These are phyloP conservation scores for Halcyon leucocephala DNA, from an alignment of 2,797 vertebrate genomes.

Conservation along the genomic window DNA sequence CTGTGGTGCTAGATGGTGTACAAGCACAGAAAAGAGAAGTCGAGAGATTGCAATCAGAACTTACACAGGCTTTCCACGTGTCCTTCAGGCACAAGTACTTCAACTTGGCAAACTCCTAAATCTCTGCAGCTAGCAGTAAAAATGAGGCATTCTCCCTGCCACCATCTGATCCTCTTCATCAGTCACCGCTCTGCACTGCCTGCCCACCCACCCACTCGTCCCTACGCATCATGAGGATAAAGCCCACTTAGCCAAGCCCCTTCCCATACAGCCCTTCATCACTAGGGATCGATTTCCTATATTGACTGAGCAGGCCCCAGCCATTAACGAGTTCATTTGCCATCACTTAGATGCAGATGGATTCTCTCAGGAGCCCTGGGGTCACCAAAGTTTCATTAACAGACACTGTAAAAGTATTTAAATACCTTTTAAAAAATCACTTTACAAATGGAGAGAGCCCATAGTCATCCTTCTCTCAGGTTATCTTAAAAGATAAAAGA, in stretches of 20 bases:
- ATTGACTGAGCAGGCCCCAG: constrained; percentile 29
- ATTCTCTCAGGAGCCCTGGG: constrained; percentile 30
- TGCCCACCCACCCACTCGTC: not conserved
- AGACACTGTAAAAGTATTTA: constrained; percentile 42
- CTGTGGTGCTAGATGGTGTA: not conserved
- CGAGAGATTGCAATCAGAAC: not conserved
- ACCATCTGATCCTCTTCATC: not conserved
- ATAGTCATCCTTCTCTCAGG: not conserved
- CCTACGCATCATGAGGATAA: not conserved
- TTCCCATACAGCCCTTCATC: constrained; percentile 51
- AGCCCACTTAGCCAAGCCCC: constrained; percentile 30
- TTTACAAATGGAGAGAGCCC: constrained; percentile 6
- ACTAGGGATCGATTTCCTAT: constrained; percentile 51
- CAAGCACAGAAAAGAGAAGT: not conserved
- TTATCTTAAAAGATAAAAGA: not conserved
- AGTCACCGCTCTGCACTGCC: not conserved
- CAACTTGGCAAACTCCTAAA: not conserved
- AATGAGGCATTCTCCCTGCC: not conserved
- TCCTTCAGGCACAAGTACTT: not conserved
- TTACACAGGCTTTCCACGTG: not conserved
- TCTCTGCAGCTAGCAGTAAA: not conserved
- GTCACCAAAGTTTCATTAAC: constrained; percentile 64
- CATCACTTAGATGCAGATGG: constrained; percentile 59
- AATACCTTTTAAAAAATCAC: constrained; percentile 1
- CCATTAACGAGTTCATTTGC: constrained; percentile 73